Evolutionary conservation across 2,113 vertebrate genomes (phyloP), one percentile per base, ranked within the genome.

Genomic region (Esox niger): DNA sequence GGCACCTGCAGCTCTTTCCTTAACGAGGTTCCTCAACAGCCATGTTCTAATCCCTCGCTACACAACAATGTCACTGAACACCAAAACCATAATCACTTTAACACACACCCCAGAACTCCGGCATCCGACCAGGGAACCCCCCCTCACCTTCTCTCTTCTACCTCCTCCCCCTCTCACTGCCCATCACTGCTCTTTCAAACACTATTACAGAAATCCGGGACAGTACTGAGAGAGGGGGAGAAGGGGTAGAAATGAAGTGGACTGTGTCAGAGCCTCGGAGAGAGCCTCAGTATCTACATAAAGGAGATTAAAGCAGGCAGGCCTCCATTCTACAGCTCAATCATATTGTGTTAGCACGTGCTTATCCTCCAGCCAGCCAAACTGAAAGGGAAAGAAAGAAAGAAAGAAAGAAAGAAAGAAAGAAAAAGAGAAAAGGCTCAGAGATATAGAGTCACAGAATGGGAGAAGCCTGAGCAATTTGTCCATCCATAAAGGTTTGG

Each of bases 271-370:
- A 83, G 86, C 90, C 85, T 90, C 90, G 87, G 81, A 94, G 88
- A 90, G 90, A 83, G 86, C 91, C 84, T 90, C 90, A 88, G 81
- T 95, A 95, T 97, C 95, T 96, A 94, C 95, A 95, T 95, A 94
- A 94, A 94, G 93, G 91, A 93, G 93, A 96, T 97, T 96, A 97
- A 94, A 94, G 91, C 88, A 87, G 90, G 93, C 92, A 94, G 93
- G 90, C 77, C 90, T 93, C 93, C 93, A 90, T 94, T 96, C 96
- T 96, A 98, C 95, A 96, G 93, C 97, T 99, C 95, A 96, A 98
- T 99, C 96, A 96, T 95, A 94, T 93, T 93, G 94, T 93, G 91
- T 96, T 95, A 95, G 92, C 91, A 92, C 81, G 89, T 84, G 95
- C 95, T 98, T 98, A 98, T 98, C 94, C 95, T 91, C 93, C 93